A percentile compares a stretch with the other conserved stretches of the same genome.
phyloP scores from a whole-genome alignment of 2,797 vertebrate genomes.

The Sebastes trivittatus region DNA sequence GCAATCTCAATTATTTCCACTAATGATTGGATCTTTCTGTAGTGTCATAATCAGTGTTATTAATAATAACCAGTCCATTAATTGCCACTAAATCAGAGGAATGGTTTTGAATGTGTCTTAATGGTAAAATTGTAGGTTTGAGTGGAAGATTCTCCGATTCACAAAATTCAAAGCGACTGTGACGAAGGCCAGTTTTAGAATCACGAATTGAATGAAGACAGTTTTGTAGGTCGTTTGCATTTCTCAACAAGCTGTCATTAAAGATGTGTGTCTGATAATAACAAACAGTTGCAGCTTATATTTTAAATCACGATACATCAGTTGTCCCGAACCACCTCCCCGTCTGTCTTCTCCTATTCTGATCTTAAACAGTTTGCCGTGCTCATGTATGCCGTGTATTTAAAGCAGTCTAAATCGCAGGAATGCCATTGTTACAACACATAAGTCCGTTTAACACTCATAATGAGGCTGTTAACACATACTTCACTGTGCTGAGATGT shows the following conservation, averaged over 20 bases:
- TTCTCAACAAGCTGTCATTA: background rate
- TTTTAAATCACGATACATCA: background rate
- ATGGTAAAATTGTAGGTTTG: background rate
- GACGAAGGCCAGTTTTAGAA: background rate
- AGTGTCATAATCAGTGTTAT: background rate
- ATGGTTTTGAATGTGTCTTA: background rate
- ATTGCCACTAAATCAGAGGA: background rate
- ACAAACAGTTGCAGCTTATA: background rate
- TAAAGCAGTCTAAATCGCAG: conserved; percentile 34
- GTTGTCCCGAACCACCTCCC: background rate
- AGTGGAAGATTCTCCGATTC: background rate
- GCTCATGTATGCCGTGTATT: conserved; percentile 16
- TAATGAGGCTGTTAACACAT: conserved; percentile 61
- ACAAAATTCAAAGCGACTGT: background rate
- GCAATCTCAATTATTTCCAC: background rate
- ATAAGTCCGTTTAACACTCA: conserved; percentile 40
- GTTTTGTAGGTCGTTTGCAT: background rate
- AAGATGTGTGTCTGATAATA: background rate
- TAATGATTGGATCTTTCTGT: background rate
- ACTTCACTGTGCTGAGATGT: conserved; percentile 38
- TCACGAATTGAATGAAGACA: background rate
- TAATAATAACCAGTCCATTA: background rate
- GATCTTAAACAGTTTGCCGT: background rate
- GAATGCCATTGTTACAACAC: conserved; percentile 39
- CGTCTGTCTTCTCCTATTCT: conserved; percentile 10